A percentile compares a stretch with the other conserved stretches of the same genome.
Evolutionary conservation across 2,113 vertebrate genomes (phyloP).

Genomic region (Rallus limicola): DNA sequence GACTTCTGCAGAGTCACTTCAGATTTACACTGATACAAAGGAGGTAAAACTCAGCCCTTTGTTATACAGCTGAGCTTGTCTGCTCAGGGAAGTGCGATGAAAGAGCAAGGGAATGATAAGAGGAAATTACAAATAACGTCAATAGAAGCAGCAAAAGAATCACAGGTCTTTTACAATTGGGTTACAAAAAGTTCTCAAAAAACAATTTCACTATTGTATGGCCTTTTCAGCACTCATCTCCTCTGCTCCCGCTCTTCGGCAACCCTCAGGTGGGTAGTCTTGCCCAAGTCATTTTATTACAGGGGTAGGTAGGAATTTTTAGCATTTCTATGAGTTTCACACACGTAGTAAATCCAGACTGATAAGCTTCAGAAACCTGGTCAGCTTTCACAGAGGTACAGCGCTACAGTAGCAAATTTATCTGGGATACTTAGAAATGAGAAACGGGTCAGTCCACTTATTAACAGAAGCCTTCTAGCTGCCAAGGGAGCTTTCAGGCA

Average conservation of each 20-base stretch:
- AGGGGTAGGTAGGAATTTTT: not conserved
- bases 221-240: not conserved
- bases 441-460: not conserved
- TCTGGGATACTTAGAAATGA: not conserved
- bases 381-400: not conserved
- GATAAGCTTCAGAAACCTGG: not conserved
- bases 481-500: not conserved
- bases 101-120: not conserved
- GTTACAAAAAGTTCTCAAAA: not conserved
- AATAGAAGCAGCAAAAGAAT: not conserved
- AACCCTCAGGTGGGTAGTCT: not conserved
- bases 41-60: not conserved
- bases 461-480: not conserved
- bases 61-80: not conserved
- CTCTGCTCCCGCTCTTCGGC: not conserved
- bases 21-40: not conserved
- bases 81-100: not conserved
- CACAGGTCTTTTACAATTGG: not conserved
- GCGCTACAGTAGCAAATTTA: not conserved
- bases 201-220: not conserved
- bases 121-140: not conserved
- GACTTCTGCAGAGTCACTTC: not conserved
- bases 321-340: not conserved
- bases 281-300: not conserved
- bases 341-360: fast-evolving